Conservation (phyloP, 2,888 invertebrate genomes). For the Leptothorax acervorum region DNA sequence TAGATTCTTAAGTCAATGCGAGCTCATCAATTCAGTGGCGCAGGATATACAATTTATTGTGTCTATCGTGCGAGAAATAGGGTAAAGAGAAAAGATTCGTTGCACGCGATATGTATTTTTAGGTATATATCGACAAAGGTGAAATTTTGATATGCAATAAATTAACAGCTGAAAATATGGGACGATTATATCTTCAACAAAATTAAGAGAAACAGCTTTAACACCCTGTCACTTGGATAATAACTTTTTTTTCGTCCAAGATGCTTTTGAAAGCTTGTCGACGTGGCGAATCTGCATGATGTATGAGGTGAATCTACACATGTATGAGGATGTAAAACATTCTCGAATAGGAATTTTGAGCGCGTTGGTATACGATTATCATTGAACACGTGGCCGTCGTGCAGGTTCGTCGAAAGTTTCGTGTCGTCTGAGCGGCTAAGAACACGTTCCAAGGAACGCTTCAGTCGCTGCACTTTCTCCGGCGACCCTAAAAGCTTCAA, state of each 20-base stretch:
- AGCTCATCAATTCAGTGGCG: background rate
- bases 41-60: slow-evolving; percentile 12
- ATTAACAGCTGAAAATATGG: background rate
- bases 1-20: slow-evolving; percentile 3
- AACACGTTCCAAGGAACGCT: slow-evolving; percentile 36
- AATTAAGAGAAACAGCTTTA: slow-evolving; percentile 12
- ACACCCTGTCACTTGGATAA: background rate
- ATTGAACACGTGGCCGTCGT: background rate
- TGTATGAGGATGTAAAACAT: background rate
- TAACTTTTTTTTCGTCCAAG: background rate
- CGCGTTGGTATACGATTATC: background rate
- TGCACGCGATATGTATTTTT: slow-evolving; percentile 5
- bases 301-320: background rate
- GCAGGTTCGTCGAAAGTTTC: slow-evolving; percentile 31
- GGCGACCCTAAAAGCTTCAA: slow-evolving; percentile 78
- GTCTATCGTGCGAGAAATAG: slow-evolving; percentile 7
- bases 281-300: background rate
- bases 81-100: slow-evolving; percentile 11
- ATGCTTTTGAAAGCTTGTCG: background rate
- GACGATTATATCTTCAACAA: background rate
- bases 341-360: slow-evolving; percentile 3
- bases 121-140: background rate
- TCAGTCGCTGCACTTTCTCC: slow-evolving; percentile 77
- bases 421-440: slow-evolving; percentile 32
- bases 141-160: background rate